Base-by-base conservation (phyloP, 30 jellyfish, hydroid and myxozoan genomes). In the Hydractinia symbiolongicarpus region DNA sequence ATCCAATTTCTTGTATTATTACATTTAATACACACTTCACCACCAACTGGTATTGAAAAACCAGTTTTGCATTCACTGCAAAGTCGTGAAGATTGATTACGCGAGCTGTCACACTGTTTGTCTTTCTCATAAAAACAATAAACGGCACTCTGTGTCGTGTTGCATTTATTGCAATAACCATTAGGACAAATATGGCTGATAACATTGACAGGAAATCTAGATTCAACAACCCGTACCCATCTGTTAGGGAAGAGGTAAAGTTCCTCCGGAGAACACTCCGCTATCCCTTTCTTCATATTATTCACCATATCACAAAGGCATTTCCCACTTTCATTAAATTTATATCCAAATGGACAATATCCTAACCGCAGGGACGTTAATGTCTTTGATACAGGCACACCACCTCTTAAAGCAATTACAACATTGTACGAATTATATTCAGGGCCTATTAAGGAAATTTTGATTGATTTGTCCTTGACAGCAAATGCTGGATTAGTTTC, bases 111-210 rank as follows among this genome's bases (percentile, higher is more conserved):
- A 77, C 85, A 77, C n/a, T 77, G 85, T 53, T 54, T 77, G 6
- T 9, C 17, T 60, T 19, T 7, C 55, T 53, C 50, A 54, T 44
- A 55, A 49, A 44, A 44, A 62, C 82, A 77, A 21, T 30, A 7
- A 77, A 9, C 53, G 6, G 55, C 79, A 52, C 52, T 14, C 52
- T 13, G 9, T 64, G 4, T 55, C 55, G 60, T 54, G 19, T 49
- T 6, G 9, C 79, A 76, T 7, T 76, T 55, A 11, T 77, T 54
- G 77, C 85, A 77, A 55, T 77, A 77, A 16, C 85, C 85, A 54
- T 16, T 50, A 7, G 85, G 85, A 14, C 85, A 77, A 20, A 76
- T 15, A 40, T 8, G 60, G 14, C 61, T 10, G 6, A 54, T 55
- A 9, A 44, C 54, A 44, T 55, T 21, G n/a, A 54, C 40, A n/a